Evolutionary conservation across 2,797 vertebrate species (phyloP), one percentile per base, ranked within the genome.

Genomic region (Sebastes trivittatus): DNA sequence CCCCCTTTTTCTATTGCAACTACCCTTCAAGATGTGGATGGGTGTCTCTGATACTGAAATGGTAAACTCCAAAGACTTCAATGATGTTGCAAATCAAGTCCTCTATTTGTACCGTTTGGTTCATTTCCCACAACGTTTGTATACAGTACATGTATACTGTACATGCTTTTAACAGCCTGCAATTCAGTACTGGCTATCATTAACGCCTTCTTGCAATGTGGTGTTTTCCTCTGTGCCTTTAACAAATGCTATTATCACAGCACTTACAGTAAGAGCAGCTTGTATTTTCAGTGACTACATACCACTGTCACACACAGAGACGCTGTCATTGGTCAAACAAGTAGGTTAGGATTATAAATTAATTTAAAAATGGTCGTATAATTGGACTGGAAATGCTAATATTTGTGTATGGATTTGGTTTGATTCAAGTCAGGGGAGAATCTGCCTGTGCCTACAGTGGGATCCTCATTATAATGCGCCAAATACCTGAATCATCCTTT

Each of bases 161-260:
- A 23, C 16, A 23, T 58, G 9, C 42, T 70, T 81, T 76, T 80
- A 82, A 82, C 76, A 69, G 63, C 46, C 68, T 61, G n/a, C 42
- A 72, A 83, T 81, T 46, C 49, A 54, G 49, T 54, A 11, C 11
- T 59, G 55, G 60, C 18, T 36, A 70, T 66, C 2, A 5, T 74
- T 52, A 81, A 73, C 4, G 61, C 25, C 67, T 72, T 52, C 70
- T 63, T 65, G 64, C 72, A 77, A 79, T 78, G 78, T 79, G 78
- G 49, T 54, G 67, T 78, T 81, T 70, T 69, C 46, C 60, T 75
- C 34, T 32, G 18, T 60, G 42, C 59, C 77, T 71, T 82, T 71
- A 70, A 63, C 54, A 82, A 68, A 80, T 42, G 49, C 30, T 60
- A 65, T 69, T 71, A 81, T 74, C 25, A 10, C 80, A 79, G 75